phyloP scores from a whole-genome alignment of 2,113 vertebrate species.

The Capreolus pygargus region DNA sequence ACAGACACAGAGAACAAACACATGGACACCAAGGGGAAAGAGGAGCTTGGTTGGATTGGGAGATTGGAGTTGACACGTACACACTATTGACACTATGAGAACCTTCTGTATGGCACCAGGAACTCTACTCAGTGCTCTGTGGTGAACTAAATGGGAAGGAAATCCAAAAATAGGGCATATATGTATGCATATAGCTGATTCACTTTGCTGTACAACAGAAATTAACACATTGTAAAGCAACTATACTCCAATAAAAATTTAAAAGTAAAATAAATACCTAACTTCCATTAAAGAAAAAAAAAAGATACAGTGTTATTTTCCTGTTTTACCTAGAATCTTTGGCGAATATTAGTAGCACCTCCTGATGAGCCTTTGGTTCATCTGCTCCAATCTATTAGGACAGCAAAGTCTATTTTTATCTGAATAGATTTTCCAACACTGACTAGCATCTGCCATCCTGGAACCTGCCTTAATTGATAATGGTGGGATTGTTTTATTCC shows the following conservation, averaged over 20 bases:
- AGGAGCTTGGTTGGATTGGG: background rate
- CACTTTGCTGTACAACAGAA: background rate
- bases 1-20: background rate
- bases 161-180: background rate
- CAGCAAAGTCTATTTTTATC: background rate
- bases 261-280: background rate
- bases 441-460: background rate
- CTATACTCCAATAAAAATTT: background rate
- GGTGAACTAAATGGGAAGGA: background rate
- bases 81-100: background rate
- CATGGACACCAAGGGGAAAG: background rate
- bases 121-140: background rate
- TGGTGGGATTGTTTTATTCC: background rate
- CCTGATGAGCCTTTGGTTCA: background rate
- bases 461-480: too few relatives aligned
- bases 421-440: background rate
- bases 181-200: background rate
- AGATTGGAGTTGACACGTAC: background rate
- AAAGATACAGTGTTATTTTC: background rate
- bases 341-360: background rate
- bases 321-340: background rate
- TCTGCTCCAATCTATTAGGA: background rate
- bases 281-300: background rate
- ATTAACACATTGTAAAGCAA: background rate
- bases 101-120: background rate